Evolutionary conservation across 2,888 invertebrate species (phyloP).

Genomic region (Heliconius sara): DNA sequence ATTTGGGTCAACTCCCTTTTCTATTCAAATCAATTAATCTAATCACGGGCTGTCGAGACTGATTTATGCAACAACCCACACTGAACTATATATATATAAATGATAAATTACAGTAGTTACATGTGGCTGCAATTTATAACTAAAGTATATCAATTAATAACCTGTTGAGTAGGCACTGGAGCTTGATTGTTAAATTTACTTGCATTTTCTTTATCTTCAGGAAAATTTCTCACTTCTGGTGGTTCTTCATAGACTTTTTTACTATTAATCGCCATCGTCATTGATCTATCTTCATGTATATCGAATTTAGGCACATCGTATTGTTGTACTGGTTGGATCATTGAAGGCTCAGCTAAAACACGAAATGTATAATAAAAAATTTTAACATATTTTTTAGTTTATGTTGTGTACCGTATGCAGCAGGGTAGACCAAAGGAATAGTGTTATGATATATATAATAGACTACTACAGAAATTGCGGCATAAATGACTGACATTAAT

Average conservation of each 20-base stretch:
- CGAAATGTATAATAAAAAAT: background rate
- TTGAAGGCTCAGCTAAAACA: slow-evolving; percentile 65
- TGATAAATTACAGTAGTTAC: too few species aligned
- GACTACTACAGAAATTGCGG: too few species aligned
- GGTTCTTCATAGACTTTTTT: slow-evolving; percentile 69
- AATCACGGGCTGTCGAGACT: too few species aligned
- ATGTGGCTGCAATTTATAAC: background rate
- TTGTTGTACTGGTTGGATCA: slow-evolving; percentile 77
- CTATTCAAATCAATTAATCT: too few species aligned
- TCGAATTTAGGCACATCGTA: slow-evolving; percentile 77
- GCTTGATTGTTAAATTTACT: slow-evolving; percentile 64
- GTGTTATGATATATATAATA: too few species aligned
- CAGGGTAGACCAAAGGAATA: background rate
- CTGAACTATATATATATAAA: background rate
- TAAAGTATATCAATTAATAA: slow-evolving; percentile 47
- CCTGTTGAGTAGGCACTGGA: slow-evolving; percentile 60
- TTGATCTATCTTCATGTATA: slow-evolving; percentile 79
- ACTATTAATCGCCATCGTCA: slow-evolving; percentile 76
- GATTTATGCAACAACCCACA: background rate
- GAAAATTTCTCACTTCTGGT: slow-evolving; percentile 58
- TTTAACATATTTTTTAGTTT: background rate
- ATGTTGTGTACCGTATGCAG: background rate
- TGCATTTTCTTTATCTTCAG: slow-evolving; percentile 76
- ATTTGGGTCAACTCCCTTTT: too few species aligned
- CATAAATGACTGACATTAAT: too few species aligned